phyloP scores from a whole-genome alignment of 2,888 invertebrate genomes.

The Hypercompe scribonia region DNA sequence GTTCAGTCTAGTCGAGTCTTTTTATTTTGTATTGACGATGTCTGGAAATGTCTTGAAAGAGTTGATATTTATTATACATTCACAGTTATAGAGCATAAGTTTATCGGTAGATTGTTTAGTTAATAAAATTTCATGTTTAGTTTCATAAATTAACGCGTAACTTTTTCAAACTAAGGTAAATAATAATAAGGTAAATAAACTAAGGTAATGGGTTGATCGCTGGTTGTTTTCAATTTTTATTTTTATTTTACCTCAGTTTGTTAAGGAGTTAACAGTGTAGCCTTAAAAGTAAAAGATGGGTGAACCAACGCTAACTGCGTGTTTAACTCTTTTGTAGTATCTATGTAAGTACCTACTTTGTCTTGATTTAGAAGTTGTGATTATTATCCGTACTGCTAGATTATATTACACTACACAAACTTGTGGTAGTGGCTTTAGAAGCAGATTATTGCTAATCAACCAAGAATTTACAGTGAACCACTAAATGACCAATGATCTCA shows the following conservation, averaged over 20 bases:
- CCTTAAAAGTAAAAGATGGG: background rate
- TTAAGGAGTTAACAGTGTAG: background rate
- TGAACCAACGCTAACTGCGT: background rate
- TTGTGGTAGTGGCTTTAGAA: background rate
- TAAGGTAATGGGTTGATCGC: background rate
- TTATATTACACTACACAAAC: background rate
- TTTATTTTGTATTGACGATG: background rate
- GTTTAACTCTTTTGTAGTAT: background rate
- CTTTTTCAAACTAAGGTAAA: too few species aligned
- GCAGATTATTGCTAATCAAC: background rate
- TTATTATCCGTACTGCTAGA: background rate
- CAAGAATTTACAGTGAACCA: background rate
- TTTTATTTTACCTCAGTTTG: background rate
- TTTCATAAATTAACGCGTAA: too few species aligned
- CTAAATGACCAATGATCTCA: background rate
- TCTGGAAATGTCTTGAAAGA: background rate
- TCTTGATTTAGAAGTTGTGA: background rate
- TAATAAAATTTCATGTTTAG: too few species aligned
- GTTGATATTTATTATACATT: background rate
- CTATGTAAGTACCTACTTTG: background rate
- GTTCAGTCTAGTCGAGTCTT: background rate
- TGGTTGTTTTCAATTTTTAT: background rate
- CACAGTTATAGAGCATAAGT: background rate
- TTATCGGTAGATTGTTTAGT: background rate
- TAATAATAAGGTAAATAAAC: too few species aligned